phyloP scores from a whole-genome alignment of 2,797 vertebrate species.

The Tangara arthus region DNA sequence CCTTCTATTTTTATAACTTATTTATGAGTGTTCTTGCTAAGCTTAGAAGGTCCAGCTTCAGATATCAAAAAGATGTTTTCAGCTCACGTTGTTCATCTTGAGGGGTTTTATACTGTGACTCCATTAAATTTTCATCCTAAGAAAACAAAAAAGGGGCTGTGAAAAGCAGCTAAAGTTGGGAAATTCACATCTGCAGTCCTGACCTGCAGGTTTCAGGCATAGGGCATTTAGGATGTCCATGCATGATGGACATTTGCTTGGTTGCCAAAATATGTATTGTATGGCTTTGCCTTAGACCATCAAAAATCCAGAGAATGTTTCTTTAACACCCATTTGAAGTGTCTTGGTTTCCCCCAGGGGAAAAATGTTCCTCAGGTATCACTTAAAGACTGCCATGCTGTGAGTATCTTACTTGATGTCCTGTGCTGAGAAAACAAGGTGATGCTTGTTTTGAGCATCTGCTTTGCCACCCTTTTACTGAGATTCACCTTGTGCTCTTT shows the following conservation, averaged over 20 bases:
- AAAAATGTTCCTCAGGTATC: not conserved
- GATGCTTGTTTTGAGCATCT: not conserved
- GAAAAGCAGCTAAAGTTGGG: not conserved
- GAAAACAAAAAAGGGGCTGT: not conserved
- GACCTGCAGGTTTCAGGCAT: not conserved
- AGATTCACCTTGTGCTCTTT: not conserved
- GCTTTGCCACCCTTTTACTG: not conserved
- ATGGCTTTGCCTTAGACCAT: not conserved
- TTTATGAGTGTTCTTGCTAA: not conserved
- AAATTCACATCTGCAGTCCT: not conserved
- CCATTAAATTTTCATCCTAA: not conserved
- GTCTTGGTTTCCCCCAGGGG: not conserved
- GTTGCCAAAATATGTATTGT: not conserved
- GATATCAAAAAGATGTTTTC: not conserved
- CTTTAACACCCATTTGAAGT: not conserved
- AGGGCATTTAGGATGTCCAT: not conserved
- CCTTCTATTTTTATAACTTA: slow-evolving; percentile 35
- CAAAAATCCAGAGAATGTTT: not conserved
- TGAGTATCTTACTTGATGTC: not conserved
- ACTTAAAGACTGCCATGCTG: not conserved
- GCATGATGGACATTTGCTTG: rapidly evolving
- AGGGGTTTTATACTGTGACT: not conserved
- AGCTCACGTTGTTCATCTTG: not conserved
- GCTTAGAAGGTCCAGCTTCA: not conserved
- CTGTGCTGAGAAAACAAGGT: not conserved